Base-by-base conservation (phyloP, 2,797 vertebrate species). In the Sebastes jordani region DNA sequence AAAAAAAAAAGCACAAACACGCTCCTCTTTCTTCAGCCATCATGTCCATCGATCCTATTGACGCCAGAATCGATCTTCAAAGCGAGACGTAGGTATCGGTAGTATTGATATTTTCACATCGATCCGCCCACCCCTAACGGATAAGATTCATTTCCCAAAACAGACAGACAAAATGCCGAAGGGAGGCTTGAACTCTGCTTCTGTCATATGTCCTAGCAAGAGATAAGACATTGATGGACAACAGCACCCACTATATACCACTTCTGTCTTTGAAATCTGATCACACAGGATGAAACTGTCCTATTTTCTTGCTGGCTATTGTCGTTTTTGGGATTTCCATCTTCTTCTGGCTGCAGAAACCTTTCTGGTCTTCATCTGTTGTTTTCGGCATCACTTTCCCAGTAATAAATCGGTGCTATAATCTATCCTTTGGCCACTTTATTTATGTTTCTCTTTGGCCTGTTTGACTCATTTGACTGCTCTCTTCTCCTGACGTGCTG, bases 331-430 rank as follows among this genome's bases (percentile, higher is more conserved):
- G 46, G n/a, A 29, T 16, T 42, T 66, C 36, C 20, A 3, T 49
- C 65, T 36, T 73, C 22, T 56, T 81, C 52, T 75, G 27, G 46
- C 70, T 83, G 13, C 54, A 62, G 30, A 49, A 42, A 22, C 20
- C 27, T 32, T 49, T 4, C 2, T 22, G 42, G 22, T 46, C 32
- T 25, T 52, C 20, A 18, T 38, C n/a, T 46, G 3, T 4, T 59
- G n/a, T 71, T 67, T 84, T 49, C 29, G 52, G n/a, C 46, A 3
- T 34, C 4, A 11, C 3, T 29, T 60, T 71, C 2, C 18, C 8
- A 13, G 34, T 14, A 55, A 36, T 38, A 58, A 34, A 70, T 22
- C 7, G 2, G 3, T 8, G n/a, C 1, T 79, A 7, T 42, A 7
- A 20, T 22, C 52, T 67, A 1, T 69, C 20, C 7, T 69, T 69